Percentiles rank a stretch among this genome's conserved stretches.
Conservation (phyloP, 2,888 invertebrate genomes). For the Drosophila setosimentum region DNA sequence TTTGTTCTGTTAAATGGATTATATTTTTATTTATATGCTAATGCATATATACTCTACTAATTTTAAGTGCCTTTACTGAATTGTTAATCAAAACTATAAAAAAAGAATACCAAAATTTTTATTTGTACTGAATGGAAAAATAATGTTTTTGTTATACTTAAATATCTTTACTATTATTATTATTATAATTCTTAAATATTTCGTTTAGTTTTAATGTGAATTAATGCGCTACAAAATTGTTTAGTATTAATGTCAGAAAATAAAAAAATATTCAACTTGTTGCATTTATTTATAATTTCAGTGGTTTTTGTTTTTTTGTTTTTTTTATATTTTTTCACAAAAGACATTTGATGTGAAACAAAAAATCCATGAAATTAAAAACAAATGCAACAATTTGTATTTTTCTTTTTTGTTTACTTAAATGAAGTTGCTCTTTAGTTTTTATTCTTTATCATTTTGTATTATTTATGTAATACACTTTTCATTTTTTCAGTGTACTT, state of each 20-base stretch:
- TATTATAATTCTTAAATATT: constrained; percentile 27
- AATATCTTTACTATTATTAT: constrained; percentile 37
- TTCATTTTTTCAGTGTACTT: constrained; percentile 43
- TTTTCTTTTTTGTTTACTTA: constrained; percentile 25
- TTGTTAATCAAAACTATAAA: constrained; percentile 43
- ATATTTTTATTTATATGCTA: constrained; percentile 51
- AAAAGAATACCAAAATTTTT: constrained; percentile 38
- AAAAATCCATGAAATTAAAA: constrained; percentile 27
- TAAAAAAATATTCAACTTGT: constrained; percentile 9
- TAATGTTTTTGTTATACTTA: constrained; percentile 52
- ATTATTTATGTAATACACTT: constrained; percentile 40
- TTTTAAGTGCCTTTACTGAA: constrained; percentile 49
- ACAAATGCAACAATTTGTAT: constrained; percentile 23
- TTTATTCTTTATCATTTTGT: constrained; percentile 42
- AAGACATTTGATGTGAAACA: constrained; percentile 3
- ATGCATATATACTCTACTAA: constrained; percentile 45
- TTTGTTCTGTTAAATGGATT: constrained; percentile 78
- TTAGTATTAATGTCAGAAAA: constrained; percentile 29
- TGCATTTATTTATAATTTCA: constrained; percentile 4
- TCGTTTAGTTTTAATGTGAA: constrained; percentile 48
- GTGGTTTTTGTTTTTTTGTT: background rate
- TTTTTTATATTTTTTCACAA: background rate
- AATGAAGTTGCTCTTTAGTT: constrained; percentile 39
- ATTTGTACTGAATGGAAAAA: constrained; percentile 58
- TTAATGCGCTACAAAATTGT: constrained; percentile 40